Base-by-base conservation (phyloP, 2,113 vertebrate species). In the Eretmodus cyanostictus region DNA sequence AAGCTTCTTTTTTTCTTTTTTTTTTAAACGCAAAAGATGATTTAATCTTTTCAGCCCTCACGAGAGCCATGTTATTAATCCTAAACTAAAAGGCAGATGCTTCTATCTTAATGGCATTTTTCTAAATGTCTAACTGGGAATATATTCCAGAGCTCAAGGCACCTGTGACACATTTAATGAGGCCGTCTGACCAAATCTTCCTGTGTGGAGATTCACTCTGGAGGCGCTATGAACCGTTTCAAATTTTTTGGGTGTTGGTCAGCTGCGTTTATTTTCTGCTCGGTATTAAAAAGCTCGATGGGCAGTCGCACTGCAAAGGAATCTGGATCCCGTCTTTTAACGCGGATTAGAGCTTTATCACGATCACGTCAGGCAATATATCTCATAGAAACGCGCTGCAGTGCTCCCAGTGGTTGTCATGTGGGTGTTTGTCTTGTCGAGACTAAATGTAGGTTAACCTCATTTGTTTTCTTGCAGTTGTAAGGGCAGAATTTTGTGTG, bases 401-500 rank as follows among this genome's bases (percentile, higher is more conserved):
- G 7, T 13, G 29, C 81, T 45, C 34, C 2, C 34, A 80, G 9
- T 7, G 73, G 80, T 85, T 87, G 88, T 86, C 88, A 71, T 83
- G 90, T 89, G 85, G 83, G 85, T 53, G 83, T 90, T 83, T 73
- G 73, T 51, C 73, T 78, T 78, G 73, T 51, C 45, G 53, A 82
- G 80, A 36, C 24, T 3, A 82, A 91, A 91, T 89, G 91, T 92
- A 78, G 73, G 80, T 91, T 91, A 87, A 82, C 86, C 88, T 90
- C 66, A 14, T 89, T 87, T 55, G 31, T 59, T 57, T 61, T 76
- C 27, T 19, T 8, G 34, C 38, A 19, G 36, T 38, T 81, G 45
- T 78, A 51, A 78, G 73, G n/a, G 29, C 68, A 36, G 1, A 9
- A 6, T 42, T 47, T 34, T 24, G n/a, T 8, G 27, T 42, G 68